Evolutionary conservation across 2,113 vertebrate species (phyloP), one percentile per base, ranked within the genome.

Genomic region (Embiotoca jacksoni): DNA sequence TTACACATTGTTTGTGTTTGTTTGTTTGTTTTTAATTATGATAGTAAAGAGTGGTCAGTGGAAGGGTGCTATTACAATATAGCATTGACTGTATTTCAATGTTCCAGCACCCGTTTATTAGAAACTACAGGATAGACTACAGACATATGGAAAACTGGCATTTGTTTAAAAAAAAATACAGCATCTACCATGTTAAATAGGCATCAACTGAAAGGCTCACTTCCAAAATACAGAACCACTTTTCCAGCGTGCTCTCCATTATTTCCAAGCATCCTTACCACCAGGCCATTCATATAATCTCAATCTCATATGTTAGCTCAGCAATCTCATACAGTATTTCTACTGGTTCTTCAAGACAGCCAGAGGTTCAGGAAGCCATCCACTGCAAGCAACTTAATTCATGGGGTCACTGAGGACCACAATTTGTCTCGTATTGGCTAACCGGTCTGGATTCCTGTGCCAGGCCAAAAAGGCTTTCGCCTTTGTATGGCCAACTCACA

Each of bases 381-480:
- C 62, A 82, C 70, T 86, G 57, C 78, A 82, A 89, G 81, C 84
- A 88, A 81, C 58, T 82, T 76, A 72, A 81, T 84, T 92, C 72
- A 89, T 72, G 67, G 69, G 79, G 82, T 83, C 71, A 83, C 74
- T 31, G 23, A 70, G 71, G 64, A 76, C 36, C 35, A 60, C 72
- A 84, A 81, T 84, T 82, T 83, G 82, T 88, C 81, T 80, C 63
- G 39, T 82, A 71, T 66, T 66, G 78, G 77, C 67, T 62, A 90
- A 85, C 56, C 6, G n/a, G 61, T 87, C 74, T 67, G 67, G 72
- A 62, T 63, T 76, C 72, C 39, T 61, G 53, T 84, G 83, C 89
- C 87, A 91, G 83, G 80, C 79, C 74, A 36, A 86, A 23, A 83
- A 84, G 52, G 68, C 54, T 83, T 80, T 78, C 85, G 81, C 52